Evolutionary conservation across 37 sponge, comb jelly and placozoan genomes (phyloP).

Genomic region (Aphrocallistes beatrix): DNA sequence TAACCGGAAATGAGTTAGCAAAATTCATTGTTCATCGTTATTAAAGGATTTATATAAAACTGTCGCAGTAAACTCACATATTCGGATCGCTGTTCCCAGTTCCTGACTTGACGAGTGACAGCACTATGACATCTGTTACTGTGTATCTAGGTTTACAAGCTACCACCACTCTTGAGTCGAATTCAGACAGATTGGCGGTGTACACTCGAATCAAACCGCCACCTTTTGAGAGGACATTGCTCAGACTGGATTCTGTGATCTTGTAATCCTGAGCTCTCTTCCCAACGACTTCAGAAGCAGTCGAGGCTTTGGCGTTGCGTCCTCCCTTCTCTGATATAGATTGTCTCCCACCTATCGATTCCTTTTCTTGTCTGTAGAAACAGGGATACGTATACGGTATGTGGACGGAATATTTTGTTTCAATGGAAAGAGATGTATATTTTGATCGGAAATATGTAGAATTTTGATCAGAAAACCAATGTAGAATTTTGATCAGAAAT

Average conservation of each 20-base stretch:
- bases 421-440: no score
- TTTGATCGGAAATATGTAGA: no score
- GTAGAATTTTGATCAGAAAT: no score
- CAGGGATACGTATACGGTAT: no score
- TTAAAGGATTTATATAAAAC: no score
- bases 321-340: not conserved
- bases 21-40: no score
- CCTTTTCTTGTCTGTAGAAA: not conserved
- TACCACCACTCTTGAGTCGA: constrained; percentile 32
- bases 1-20: no score
- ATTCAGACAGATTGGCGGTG: constrained; percentile 45
- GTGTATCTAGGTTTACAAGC: constrained; percentile 42
- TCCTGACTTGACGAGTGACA: constrained; percentile 40
- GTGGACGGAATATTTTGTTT: no score
- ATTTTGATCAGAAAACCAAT: no score
- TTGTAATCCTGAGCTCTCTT: constrained; percentile 20
- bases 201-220: constrained; percentile 53
- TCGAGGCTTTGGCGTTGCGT: constrained; percentile 32
- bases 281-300: constrained; percentile 20
- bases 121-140: constrained; percentile 28
- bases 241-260: not conserved
- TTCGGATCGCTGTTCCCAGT: constrained; percentile 36
- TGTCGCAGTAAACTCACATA: constrained; percentile 27
- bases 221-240: constrained; percentile 19
- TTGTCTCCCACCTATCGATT: not conserved